phyloP scores from a whole-genome alignment of 2,797 vertebrate genomes.

The Chrysocyon brachyurus region DNA sequence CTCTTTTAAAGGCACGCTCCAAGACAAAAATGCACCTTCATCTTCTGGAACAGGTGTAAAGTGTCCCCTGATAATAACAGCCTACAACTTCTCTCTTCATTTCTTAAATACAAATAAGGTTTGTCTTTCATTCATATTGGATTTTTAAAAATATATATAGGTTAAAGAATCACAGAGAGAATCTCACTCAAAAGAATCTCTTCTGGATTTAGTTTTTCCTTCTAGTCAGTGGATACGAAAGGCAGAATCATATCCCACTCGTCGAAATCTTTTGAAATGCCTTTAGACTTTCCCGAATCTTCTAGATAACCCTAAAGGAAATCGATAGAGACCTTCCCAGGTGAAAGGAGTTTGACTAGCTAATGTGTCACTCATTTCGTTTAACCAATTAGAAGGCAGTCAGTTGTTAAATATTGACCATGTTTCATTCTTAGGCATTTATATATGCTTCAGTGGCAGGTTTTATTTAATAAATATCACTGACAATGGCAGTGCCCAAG shows the following conservation, averaged over 20 bases:
- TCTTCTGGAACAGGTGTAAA: slow-evolving; percentile 77
- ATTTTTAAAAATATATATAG: neutral
- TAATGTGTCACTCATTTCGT: neutral
- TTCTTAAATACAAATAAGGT: neutral
- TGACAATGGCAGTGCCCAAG: neutral
- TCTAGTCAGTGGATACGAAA: neutral
- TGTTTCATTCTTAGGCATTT: slow-evolving; percentile 32
- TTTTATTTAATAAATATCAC: slow-evolving; percentile 48
- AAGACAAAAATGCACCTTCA: neutral
- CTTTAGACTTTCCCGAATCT: neutral
- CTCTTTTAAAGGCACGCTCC: slow-evolving; percentile 45
- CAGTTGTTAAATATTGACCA: slow-evolving; percentile 57
- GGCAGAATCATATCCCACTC: slow-evolving; percentile 17
- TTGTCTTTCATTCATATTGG: neutral
- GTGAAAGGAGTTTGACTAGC: slow-evolving; percentile 15
- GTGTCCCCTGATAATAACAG: slow-evolving; percentile 72
- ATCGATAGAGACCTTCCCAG: neutral
- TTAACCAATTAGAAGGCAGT: slow-evolving; percentile 46
- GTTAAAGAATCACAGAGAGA: neutral
- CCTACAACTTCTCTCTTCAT: neutral
- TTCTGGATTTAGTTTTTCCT: slow-evolving; percentile 36
- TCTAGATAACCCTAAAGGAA: slow-evolving; percentile 34
- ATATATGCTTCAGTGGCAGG: neutral
- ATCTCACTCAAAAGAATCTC: slow-evolving; percentile 23
- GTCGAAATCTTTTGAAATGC: slow-evolving; percentile 48